These are phyloP conservation scores for Aspidiotus destructor DNA, from an alignment of 2,888 invertebrate species.

Conservation along the genomic window DNA sequence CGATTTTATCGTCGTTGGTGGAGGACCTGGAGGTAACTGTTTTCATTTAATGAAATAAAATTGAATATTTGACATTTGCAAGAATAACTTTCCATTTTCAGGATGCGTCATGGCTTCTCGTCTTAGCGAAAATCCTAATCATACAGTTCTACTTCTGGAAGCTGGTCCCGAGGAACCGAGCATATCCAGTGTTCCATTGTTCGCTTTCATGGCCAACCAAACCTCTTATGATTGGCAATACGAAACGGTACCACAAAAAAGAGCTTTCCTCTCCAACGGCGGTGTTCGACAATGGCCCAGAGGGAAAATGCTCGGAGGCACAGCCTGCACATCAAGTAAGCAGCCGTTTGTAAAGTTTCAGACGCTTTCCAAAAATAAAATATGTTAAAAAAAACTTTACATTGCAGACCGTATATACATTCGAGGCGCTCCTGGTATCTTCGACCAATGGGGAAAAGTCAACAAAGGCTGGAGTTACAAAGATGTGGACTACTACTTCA, in stretches of 20 bases:
- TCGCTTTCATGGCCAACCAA: conserved; percentile 42
- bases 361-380: too few relatives aligned
- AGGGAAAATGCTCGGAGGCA: conserved; percentile 42
- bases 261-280: conserved; percentile 39
- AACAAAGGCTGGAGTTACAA: conserved; percentile 49
- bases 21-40: conserved; percentile 66
- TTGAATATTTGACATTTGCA: background rate
- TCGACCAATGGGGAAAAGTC: conserved; percentile 55
- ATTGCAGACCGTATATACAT: conserved; percentile 49
- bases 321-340: conserved; percentile 36
- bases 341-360: too few relatives aligned
- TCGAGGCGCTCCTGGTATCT: conserved; percentile 56
- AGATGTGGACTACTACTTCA: conserved; percentile 42
- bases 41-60: conserved; percentile 35
- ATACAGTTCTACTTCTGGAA: conserved; percentile 43
- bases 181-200: conserved; percentile 43
- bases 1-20: conserved; percentile 78
- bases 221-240: conserved; percentile 47
- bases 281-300: conserved; percentile 47
- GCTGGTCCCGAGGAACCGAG: conserved; percentile 46
- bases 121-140: conserved; percentile 44
- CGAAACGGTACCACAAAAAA: conserved; percentile 45
- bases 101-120: conserved; percentile 47
- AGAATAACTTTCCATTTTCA: conserved; percentile 34
- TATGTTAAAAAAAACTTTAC: background rate